Base-by-base conservation (phyloP, 2,797 vertebrate species). In the Pangasius larnaudii region DNA sequence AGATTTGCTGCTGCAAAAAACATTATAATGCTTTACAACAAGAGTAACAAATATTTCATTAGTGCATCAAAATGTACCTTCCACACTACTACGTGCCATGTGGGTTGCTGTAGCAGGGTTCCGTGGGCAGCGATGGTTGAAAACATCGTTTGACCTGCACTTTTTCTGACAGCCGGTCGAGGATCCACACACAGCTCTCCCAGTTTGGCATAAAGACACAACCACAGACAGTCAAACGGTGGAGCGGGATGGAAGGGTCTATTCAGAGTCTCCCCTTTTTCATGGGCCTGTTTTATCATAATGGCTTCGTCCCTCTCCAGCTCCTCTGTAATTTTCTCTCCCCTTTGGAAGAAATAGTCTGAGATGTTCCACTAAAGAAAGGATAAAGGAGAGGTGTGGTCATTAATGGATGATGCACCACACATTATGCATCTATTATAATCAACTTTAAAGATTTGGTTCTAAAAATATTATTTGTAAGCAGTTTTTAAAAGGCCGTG, bases 311-410 rank as follows among this genome's bases (percentile, higher is more conserved):
- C 98, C 89, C 94, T 96, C 91, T 97, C 97, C 89, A 99, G 91
- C 89, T 99, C 99, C 88, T 97, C 97, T 67, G 97, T 99, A 94
- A 99, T 99, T 89, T 95, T 95, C 91, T 99, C 99, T 3, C 98
- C 98, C 93, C 98, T 96, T 96, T 99, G 98, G 93, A 99, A 99
- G 95, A 99, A 99, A 95, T 99, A 99, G 94, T 99, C 99, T 0
- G 99, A 99, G 95, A 99, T 99, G 95, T 99, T 99, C 99, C 99
- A 99, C 99, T 99, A 94, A 59, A 93, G 94, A 90, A 85, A 69
- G 24, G 14, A 63, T 18, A 82, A 82, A 4, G 3, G 7, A 82
- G 39, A 30, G 24, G 2, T 42, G 56, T 36, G n/a, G 19, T 27
- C 2, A 0, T 83, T 65, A 83, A 46, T 13, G 61, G 24, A 65